Evolutionary conservation across 2,888 invertebrate genomes (phyloP), one percentile per base, ranked within the genome.

Genomic region (Campoplex nolae): DNA sequence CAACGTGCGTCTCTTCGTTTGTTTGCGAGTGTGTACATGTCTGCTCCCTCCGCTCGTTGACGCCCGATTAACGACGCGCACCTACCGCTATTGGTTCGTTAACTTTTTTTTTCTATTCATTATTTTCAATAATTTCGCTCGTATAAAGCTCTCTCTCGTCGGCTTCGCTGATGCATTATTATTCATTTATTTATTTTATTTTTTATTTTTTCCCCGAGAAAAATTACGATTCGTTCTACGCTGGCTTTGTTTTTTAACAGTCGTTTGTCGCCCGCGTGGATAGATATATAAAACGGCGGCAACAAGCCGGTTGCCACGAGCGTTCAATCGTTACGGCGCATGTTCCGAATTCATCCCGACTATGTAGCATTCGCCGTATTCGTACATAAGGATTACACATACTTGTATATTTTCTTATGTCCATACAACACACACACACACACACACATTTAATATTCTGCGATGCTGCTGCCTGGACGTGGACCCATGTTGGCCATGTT

Each of bases 301-400:
- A 82, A 81, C 67, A 74, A 85, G 85, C 85, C 85, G 85, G 85
- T 77, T 81, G 81, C 84, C 81, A 82, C 77, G 85, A 82, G 85
- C 75, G 23, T 67, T 45, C 28, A 45, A 65, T 67, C 81, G 73
- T 67, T 58, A 82, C 67, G 79, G 89, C 89, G 89, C 89, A 88
- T 88, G 89, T 85, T 78, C 84, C 56, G 74, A 77, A 76, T 86
- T 85, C 79, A 76, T 85, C 79, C 81, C 82, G 76, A 75, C 75
- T 81, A 75, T 79, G 65, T 35, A 62, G 13, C 35, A n/a, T 42
- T 56, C 11, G 16, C 75, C 38, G 38, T 38, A 38, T 6, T 38
- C 38, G 38, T 38, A 38, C 6, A 38, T 38, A 38, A 38, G 38
- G 75, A 23, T 68, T 35, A 45, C 58, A 56, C n/a, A 9, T 8